phyloP scores from a whole-genome alignment of 2,888 invertebrate species.

The Phyllotreta striolata region DNA sequence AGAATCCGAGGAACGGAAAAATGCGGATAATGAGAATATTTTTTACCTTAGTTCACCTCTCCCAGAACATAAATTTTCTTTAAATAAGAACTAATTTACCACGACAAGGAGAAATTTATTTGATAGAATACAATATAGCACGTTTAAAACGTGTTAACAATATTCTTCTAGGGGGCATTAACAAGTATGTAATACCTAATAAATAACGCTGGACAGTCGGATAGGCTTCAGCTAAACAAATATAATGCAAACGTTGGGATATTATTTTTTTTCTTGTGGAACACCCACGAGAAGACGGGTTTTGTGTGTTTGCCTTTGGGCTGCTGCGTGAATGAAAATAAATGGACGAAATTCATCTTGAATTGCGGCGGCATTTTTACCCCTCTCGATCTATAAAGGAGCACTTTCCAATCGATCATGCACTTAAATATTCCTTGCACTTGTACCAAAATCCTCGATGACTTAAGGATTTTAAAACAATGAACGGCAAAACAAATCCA shows the following conservation, averaged over 20 bases:
- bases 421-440: slow-evolving; percentile 3
- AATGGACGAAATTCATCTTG: too few relatives aligned
- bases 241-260: slow-evolving; percentile 8
- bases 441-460: slow-evolving; percentile 20
- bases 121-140: too few relatives aligned
- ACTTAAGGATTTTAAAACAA: slow-evolving; percentile 18
- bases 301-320: background rate
- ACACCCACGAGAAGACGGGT: slow-evolving; percentile 3
- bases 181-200: slow-evolving; percentile 5
- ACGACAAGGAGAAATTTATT: too few relatives aligned
- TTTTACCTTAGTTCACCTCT: background rate
- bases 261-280: background rate
- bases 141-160: too few relatives aligned
- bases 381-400: background rate
- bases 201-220: slow-evolving; percentile 1
- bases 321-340: background rate
- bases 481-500: slow-evolving; percentile 14
- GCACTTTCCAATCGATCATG: background rate
- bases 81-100: too few relatives aligned
- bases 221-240: slow-evolving; percentile 9
- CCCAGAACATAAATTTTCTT: background rate
- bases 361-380: background rate
- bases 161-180: slow-evolving; percentile 3
- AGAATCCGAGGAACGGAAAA: background rate
- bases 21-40: background rate